Conservation (phyloP, 2,797 vertebrate species). For the Prunella strophiata region DNA sequence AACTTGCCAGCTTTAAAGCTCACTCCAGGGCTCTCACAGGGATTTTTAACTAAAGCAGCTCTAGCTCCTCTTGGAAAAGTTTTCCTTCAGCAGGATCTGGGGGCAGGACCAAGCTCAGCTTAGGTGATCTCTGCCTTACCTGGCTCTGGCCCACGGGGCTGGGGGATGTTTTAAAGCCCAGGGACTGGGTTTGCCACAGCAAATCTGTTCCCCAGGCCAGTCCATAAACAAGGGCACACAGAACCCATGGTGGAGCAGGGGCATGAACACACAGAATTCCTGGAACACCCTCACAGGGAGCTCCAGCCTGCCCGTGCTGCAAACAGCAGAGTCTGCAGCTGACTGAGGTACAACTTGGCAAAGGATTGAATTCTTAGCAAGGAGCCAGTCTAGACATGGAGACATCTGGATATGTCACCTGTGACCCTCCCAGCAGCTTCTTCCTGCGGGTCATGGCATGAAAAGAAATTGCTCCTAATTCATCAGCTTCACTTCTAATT, state of each 20-base stretch:
- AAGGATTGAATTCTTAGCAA: neutral
- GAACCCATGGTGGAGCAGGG: fast-evolving
- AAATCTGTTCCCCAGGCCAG: neutral
- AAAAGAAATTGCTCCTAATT: neutral
- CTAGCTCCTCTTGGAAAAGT: neutral
- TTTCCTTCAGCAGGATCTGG: neutral
- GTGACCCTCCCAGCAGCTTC: neutral
- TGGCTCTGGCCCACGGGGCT: neutral
- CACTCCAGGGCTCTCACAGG: neutral
- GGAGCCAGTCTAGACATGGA: neutral
- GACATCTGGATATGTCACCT: neutral
- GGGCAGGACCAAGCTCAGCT: neutral
- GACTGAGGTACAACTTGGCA: neutral
- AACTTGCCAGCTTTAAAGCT: neutral
- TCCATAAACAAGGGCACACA: fast-evolving
- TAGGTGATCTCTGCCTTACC: neutral
- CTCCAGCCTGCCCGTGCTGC: neutral
- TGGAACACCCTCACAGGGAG: fast-evolving
- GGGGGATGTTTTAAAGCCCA: neutral
- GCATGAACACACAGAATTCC: neutral
- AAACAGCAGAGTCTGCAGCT: neutral
- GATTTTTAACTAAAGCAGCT: neutral
- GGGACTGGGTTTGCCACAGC: neutral
- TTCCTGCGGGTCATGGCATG: neutral
- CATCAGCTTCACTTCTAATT: neutral